Evolutionary conservation across 2,113 vertebrate species (phyloP).

Genomic region (Catharus fuscescens): DNA sequence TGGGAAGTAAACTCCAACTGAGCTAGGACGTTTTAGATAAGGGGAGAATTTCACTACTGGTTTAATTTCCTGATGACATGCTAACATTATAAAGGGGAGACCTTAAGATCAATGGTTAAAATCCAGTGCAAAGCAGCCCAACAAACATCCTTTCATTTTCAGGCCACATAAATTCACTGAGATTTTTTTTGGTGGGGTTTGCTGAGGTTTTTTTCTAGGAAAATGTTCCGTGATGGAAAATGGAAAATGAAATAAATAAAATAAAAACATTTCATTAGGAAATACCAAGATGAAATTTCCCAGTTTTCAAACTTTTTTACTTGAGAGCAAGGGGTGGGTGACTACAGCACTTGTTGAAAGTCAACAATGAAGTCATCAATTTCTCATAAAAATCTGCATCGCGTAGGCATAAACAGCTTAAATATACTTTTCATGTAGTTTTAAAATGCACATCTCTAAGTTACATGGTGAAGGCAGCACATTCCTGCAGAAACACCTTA

Average conservation of each 20-base stretch:
- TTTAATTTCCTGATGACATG: constrained; percentile 19
- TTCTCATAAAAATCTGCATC: neutral
- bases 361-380: neutral
- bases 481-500: neutral
- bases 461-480: neutral
- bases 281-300: neutral
- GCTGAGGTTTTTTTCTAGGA: neutral
- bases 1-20: neutral
- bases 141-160: neutral
- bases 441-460: neutral
- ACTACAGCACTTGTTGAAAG: neutral
- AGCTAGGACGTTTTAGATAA: neutral
- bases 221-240: neutral
- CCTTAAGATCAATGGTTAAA: neutral
- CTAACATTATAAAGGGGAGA: neutral
- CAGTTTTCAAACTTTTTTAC: neutral
- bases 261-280: neutral
- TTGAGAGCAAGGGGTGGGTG: neutral
- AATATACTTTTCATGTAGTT: neutral
- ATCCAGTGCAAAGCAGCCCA: neutral
- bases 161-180: neutral
- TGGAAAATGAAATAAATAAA: neutral
- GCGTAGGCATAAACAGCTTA: neutral
- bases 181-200: neutral
- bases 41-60: neutral